Percentiles rank a stretch among this genome's conserved stretches.
Conservation (phyloP, 92 coral and sea anemone genomes). For the Pocillopora meandrina region DNA sequence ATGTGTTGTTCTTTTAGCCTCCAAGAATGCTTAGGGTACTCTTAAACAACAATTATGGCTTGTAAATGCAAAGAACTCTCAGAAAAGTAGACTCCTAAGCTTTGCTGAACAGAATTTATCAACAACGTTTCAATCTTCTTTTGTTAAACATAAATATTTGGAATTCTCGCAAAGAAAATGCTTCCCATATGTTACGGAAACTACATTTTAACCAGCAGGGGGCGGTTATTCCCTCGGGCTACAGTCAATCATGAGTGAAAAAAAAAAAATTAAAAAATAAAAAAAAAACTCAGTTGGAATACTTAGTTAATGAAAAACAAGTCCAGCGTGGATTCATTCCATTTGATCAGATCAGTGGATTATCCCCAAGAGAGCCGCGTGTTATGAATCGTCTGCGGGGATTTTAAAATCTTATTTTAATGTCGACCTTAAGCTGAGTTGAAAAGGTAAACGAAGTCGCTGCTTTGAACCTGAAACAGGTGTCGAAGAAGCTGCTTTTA, state of each 20-base stretch:
- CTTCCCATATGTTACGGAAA: slow-evolving; percentile 11
- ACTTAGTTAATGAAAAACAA: not conserved
- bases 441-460: not conserved
- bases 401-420: not conserved
- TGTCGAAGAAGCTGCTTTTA: not conserved
- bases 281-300: not conserved
- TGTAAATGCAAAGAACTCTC: not conserved
- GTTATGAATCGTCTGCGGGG: not conserved
- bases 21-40: not conserved
- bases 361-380: not conserved
- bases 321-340: not conserved
- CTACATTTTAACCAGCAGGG: slow-evolving; percentile 19
- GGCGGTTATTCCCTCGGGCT: not conserved
- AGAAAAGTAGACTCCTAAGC: not conserved
- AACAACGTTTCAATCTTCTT: not conserved
- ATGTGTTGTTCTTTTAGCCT: slow-evolving; percentile 2
- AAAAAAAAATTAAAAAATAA: not conserved
- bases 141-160: slow-evolving; percentile 27
- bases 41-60: not conserved
- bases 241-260: not conserved
- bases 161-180: slow-evolving; percentile 19
- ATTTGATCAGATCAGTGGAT: slow-evolving; percentile 8
- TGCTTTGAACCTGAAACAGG: not conserved
- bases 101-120: not conserved
- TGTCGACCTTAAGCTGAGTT: not conserved